These are phyloP conservation scores for Aegotheles bennettii DNA, from an alignment of 2,113 vertebrate species.

Conservation along the genomic window DNA sequence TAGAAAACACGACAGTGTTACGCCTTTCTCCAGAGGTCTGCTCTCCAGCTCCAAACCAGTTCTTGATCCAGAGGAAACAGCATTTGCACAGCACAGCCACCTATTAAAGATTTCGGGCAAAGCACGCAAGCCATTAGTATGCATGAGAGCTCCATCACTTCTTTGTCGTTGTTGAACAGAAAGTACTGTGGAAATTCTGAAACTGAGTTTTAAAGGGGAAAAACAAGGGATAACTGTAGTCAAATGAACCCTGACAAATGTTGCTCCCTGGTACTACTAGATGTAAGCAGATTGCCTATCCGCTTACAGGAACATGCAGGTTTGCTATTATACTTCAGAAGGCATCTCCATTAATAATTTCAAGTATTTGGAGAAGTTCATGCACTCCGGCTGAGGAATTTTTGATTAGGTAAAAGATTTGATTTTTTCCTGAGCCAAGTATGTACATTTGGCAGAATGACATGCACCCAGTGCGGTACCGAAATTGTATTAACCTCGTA, in stretches of 20 bases:
- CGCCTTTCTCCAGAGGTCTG: background rate
- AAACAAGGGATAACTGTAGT: background rate
- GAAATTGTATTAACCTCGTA: background rate
- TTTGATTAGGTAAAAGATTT: slow-evolving; percentile 19
- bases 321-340: slow-evolving; percentile 15
- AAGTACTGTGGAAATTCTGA: background rate
- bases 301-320: background rate
- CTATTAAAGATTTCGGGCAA: background rate
- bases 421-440: background rate
- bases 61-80: background rate
- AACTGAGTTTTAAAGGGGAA: background rate
- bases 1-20: background rate
- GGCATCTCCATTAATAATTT: background rate
- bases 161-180: slow-evolving; percentile 4
- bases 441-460: background rate
- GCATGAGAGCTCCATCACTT: background rate
- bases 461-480: rapidly evolving
- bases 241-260: slow-evolving; percentile 28
- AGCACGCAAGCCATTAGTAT: background rate
- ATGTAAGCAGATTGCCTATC: slow-evolving; percentile 15
- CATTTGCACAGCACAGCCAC: rapidly evolving
- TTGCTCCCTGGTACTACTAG: background rate
- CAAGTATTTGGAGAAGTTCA: background rate
- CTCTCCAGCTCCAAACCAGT: background rate
- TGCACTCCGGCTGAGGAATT: background rate